Conservation (phyloP, 64 coral and sea anemone genomes). For the Trachythela sp. region DNA sequence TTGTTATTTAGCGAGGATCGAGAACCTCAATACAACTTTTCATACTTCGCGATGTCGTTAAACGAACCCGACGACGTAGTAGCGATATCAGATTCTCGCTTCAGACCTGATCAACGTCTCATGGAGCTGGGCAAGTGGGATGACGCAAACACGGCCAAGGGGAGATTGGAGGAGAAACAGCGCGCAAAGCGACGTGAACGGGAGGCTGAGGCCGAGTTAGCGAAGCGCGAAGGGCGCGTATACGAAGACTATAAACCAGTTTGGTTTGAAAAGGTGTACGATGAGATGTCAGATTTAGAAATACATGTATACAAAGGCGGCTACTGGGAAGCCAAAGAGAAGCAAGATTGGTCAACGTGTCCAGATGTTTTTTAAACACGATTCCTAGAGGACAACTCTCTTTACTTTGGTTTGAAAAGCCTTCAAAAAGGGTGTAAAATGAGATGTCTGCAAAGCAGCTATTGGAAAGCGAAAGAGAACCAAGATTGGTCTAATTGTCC, state of each 20-base stretch:
- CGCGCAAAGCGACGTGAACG: conserved; percentile 61
- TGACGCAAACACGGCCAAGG: conserved; percentile 82
- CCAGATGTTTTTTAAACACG: conserved; percentile 73
- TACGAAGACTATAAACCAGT: conserved; percentile 82
- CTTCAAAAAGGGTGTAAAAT: background rate
- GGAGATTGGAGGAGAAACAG: conserved; percentile 87
- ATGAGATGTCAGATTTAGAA: conserved; percentile 58
- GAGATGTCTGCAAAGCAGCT: background rate
- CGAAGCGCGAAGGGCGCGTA: conserved; percentile 66
- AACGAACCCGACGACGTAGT: conserved; percentile 70
- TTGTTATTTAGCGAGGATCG: conserved; percentile 53
- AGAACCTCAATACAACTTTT: conserved; percentile 80
- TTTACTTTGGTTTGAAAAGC: background rate
- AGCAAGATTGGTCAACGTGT: conserved; percentile 64
- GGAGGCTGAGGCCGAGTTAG: conserved; percentile 65
- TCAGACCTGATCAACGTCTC: conserved; percentile 83
- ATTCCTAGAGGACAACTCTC: background rate
- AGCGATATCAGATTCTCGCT: conserved; percentile 73
- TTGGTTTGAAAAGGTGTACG: conserved; percentile 92
- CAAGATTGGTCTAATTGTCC: conserved; percentile 67
- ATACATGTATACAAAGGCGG: conserved; percentile 97
- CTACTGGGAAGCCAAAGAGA: conserved; percentile 98
- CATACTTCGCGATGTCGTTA: conserved; percentile 69
- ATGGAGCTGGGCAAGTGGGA: conserved; percentile 91
- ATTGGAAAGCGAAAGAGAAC: conserved; percentile 94